Evolutionary conservation across 1,140 invertebrate genomes (phyloP).

Genomic region (Leptinotarsa texana): DNA sequence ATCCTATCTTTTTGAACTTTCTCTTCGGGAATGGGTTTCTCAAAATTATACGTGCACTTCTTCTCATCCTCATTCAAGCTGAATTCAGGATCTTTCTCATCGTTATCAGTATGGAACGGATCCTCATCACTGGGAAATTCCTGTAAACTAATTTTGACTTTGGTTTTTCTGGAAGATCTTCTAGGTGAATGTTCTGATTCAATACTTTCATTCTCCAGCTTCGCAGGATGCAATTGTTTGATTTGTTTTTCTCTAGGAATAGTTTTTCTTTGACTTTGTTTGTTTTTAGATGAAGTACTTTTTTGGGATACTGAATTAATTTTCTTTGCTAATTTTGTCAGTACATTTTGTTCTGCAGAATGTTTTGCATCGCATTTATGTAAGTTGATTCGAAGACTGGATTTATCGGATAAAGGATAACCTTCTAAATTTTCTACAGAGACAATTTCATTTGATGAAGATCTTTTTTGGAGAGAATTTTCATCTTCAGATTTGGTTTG

Average conservation of each 20-base stretch:
- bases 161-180: slow-evolving; percentile 46
- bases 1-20: neutral
- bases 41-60: slow-evolving; percentile 18
- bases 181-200: slow-evolving; percentile 41
- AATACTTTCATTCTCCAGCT: neutral
- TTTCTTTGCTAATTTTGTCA: neutral
- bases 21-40: slow-evolving; percentile 22
- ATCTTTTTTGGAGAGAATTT: too few relatives aligned
- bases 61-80: slow-evolving; percentile 23
- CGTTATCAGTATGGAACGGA: slow-evolving; percentile 45
- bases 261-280: neutral
- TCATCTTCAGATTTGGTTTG: too few relatives aligned
- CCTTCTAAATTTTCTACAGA: slow-evolving; percentile 42
- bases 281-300: neutral
- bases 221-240: neutral
- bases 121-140: slow-evolving; percentile 46
- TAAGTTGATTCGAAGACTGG: neutral
- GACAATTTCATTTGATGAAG: neutral
- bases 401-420: neutral
- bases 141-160: slow-evolving; percentile 33
- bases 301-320: too few relatives aligned
- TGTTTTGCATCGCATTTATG: slow-evolving; percentile 12
- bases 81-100: slow-evolving; percentile 45
- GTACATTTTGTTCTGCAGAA: neutral
- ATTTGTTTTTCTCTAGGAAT: slow-evolving; percentile 8